Base-by-base conservation (phyloP, 2,113 vertebrate genomes). In the Elephantulus edwardii region DNA sequence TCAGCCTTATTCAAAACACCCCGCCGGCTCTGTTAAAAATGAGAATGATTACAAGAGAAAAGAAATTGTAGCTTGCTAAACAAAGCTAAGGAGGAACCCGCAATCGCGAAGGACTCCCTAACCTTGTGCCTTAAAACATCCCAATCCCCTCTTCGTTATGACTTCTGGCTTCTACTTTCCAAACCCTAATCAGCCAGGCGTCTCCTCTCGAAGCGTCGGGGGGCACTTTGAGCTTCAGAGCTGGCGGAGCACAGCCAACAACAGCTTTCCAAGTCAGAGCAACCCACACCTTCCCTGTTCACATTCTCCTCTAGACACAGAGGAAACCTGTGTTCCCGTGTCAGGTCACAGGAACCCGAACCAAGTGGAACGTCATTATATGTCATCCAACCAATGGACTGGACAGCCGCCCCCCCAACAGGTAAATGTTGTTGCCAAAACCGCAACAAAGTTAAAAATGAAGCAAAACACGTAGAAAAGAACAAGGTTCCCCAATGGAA, bases 381-480 rank as follows among this genome's bases (percentile, higher is more conserved):
- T 93, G n/a, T n/a, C n/a, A n/a, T 89, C 71, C 93, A 80, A 66
- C 40, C 46, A 86, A 19, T 72, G 89, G 94, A 92, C 20, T 64
- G 89, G 89, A 86, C 85, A 91, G 83, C n/a, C 85, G 93, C 85
- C 89, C 78, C 86, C 93, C 71, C 92, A 91, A 95, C n/a, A 95
- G 90, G 87, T 89, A 87, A 93, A 83, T 87, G 82, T 76, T 91
- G 94, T 94, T 95, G 96, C 96, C 94, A 96, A 96, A 96, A 96
- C n/a, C 94, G 96, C 96, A 96, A 96, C 95, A 86, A 92, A 93
- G 86, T 91, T 94, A 91, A 95, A 95, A 90, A 85, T 88, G 78
- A 88, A 86, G 85, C 78, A 84, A 79, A 95, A 89, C 35, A 89
- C 79, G 91, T 93, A 96, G 95, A 96, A 96, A 95, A 96, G 94